Evolutionary conservation across 2,113 vertebrate species (phyloP), one percentile per base, ranked within the genome.

Genomic region (Megaceryle maxima): DNA sequence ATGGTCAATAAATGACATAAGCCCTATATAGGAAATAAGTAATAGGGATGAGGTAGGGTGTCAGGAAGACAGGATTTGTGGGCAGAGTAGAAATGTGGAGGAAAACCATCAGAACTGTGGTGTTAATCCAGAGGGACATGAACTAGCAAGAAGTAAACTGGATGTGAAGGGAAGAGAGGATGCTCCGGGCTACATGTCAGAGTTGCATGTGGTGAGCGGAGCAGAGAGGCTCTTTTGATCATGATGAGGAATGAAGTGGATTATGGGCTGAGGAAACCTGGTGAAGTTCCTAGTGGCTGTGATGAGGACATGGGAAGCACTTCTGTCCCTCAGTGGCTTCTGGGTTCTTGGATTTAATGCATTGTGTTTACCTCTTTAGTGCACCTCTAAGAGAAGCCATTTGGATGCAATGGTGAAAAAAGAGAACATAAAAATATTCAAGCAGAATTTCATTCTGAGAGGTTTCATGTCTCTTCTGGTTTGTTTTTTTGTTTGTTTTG

Each of bases 231-330:
- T 25, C 35, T 69, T 69, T 90, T 96, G 95, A 90, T 62, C 2
- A 33, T 92, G 92, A 94, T 90, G 1, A 8, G 90, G 74, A 13
- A 5, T 19, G 88, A 97, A 88, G 46, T 24, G 53, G 74, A 80
- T 48, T 3, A 31, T 43, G 2, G 67, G 37, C 51, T 56, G 1
- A 0, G 93, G 63, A 22, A 53, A 48, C 21, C 0, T 12, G 0
- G 50, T 9, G 46, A 57, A 35, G 13, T 43, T 64, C 4, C 5
- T 16, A 28, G 48, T 6, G 66, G 41, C 33, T 13, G 10, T 3
- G 3, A 14, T 13, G 19, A 82, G 46, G 84, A 56, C 11, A 0
- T 1, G 5, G 35, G 2, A 17, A 5, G 10, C 2, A 6, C n/a
- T 56, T 60, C 6, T 1, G 17, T 68, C 56, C 41, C 25, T 0